Percentiles rank a stretch among this genome's conserved stretches.
These are phyloP conservation scores for Goniozus legneri DNA, from an alignment of 1,140 invertebrate species.

Conservation along the genomic window DNA sequence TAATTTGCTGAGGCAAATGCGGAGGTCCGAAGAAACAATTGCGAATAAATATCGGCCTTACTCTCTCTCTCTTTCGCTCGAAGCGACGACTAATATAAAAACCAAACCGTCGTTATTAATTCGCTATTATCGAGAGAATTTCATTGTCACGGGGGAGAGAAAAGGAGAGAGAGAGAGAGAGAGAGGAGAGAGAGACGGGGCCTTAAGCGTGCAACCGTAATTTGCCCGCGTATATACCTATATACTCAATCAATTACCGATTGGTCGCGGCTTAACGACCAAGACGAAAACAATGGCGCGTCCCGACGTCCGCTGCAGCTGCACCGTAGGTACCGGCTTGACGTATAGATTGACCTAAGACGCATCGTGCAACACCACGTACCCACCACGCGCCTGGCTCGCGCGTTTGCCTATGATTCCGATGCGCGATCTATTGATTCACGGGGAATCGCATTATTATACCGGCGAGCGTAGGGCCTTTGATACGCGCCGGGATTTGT, in stretches of 20 bases:
- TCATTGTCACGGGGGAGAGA: too few relatives aligned
- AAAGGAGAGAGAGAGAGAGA: too few relatives aligned
- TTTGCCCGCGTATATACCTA: neutral
- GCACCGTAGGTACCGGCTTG: constrained; percentile 11
- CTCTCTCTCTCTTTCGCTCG: too few relatives aligned
- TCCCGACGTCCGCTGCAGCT: constrained; percentile 23
- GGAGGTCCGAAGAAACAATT: too few relatives aligned
- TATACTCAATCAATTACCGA: constrained; percentile 15
- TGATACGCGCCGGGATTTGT: constrained; percentile 22
- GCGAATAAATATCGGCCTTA: too few relatives aligned
- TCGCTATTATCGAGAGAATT: too few relatives aligned
- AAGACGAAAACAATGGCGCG: constrained; percentile 21
- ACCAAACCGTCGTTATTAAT: too few relatives aligned
- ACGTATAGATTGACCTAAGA: constrained; percentile 33
- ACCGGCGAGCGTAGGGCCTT: constrained; percentile 1
- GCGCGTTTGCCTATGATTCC: too few relatives aligned
- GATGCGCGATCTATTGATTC: too few relatives aligned
- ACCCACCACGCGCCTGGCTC: constrained; percentile 9
- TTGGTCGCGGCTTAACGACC: constrained; percentile 11
- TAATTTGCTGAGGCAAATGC: too few relatives aligned
- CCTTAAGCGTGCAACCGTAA: constrained; percentile 1
- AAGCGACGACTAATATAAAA: too few relatives aligned
- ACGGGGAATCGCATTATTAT: constrained; percentile 30
- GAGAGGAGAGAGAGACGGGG: too few relatives aligned
- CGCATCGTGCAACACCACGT: constrained; percentile 20